Evolutionary conservation across 1,140 invertebrate genomes (phyloP).

Genomic region (Drosophila sproati): DNA sequence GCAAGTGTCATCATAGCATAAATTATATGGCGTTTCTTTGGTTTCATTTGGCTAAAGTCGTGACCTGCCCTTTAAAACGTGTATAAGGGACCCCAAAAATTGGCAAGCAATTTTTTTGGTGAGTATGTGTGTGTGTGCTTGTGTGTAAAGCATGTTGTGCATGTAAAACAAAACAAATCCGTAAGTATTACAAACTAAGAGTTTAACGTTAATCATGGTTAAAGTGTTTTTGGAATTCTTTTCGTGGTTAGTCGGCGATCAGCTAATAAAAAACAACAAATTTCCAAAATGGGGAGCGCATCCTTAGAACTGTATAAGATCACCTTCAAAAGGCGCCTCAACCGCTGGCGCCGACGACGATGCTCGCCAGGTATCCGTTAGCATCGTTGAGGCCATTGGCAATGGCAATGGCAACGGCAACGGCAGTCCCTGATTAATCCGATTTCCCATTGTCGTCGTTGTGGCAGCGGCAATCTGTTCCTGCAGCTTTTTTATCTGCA

Average conservation of each 20-base stretch:
- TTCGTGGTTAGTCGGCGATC: slow-evolving; percentile 16
- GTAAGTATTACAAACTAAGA: slow-evolving; percentile 25
- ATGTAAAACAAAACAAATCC: neutral
- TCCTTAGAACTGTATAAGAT: slow-evolving; percentile 83
- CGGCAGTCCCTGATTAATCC: slow-evolving; percentile 67
- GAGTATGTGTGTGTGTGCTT: neutral
- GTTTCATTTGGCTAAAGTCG: neutral
- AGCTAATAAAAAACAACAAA: slow-evolving; percentile 21
- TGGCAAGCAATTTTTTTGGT: neutral
- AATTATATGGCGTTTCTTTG: slow-evolving; percentile 1
- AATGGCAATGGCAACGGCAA: slow-evolving; percentile 16
- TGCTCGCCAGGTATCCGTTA: slow-evolving; percentile 14
- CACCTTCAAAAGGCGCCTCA: slow-evolving; percentile 85
- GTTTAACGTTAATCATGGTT: slow-evolving; percentile 19
- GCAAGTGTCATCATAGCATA: slow-evolving; percentile 15
- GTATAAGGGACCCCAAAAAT: too few relatives aligned
- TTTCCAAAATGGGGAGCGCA: slow-evolving; percentile 22
- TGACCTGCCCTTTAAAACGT: too few relatives aligned
- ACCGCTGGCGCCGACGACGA: slow-evolving; percentile 2
- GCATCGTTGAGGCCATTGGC: slow-evolving; percentile 3
- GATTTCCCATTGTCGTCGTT: slow-evolving; percentile 67
- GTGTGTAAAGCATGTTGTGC: slow-evolving; percentile 11
- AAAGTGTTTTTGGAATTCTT: slow-evolving; percentile 7
- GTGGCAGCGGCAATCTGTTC: slow-evolving; percentile 85
- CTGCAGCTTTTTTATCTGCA: slow-evolving; percentile 89